phyloP scores from a whole-genome alignment of 2,888 invertebrate species.

The Drosophila formosana region DNA sequence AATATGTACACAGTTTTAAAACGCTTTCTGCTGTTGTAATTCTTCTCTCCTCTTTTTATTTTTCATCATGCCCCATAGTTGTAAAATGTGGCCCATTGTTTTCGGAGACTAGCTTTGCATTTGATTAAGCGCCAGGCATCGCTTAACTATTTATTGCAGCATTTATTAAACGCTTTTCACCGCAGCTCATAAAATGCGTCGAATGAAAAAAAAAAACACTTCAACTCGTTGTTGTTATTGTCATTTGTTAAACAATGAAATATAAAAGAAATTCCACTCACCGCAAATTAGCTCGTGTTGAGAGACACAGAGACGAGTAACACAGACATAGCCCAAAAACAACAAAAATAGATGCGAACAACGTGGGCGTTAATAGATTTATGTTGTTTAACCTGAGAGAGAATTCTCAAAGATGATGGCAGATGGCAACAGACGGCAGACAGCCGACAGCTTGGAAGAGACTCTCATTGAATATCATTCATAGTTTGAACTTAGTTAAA shows the following conservation, averaged over 20 bases:
- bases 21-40: conserved; percentile 1
- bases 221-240: conserved; percentile 19
- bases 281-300: conserved; percentile 49
- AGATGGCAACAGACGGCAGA: not conserved
- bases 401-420: conserved; percentile 34
- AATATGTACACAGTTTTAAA: conserved; percentile 16
- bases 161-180: conserved; percentile 74
- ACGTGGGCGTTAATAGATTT: conserved; percentile 62
- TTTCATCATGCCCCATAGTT: conserved; percentile 66
- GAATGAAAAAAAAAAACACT: conserved; percentile 22
- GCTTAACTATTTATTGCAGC: conserved; percentile 70
- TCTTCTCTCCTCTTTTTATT: conserved; percentile 22
- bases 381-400: conserved; percentile 44
- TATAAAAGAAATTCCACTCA: conserved; percentile 59
- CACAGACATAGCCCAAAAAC: not conserved
- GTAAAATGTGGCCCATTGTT: conserved; percentile 75
- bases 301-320: conserved; percentile 7
- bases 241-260: conserved; percentile 42
- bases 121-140: conserved; percentile 64
- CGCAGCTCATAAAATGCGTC: conserved; percentile 52
- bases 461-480: conserved; percentile 45
- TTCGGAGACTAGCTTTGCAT: conserved; percentile 54
- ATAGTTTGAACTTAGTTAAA: conserved; percentile 3
- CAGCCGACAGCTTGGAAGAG: conserved; percentile 8
- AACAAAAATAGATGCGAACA: conserved; percentile 31